Conservation (phyloP, 1,140 invertebrate genomes). For the Leptinotarsa lineolata region DNA sequence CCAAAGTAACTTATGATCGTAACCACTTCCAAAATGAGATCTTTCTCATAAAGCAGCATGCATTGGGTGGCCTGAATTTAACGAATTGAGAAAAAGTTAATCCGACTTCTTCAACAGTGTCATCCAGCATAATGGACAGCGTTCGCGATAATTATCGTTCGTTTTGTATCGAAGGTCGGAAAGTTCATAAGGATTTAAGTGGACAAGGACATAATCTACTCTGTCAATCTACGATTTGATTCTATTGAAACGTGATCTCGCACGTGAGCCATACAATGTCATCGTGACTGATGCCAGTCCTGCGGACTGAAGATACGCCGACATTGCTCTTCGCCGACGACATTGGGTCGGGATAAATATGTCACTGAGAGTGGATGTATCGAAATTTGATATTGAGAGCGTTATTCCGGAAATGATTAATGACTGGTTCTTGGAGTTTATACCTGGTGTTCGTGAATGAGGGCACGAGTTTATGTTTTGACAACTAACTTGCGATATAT, state of each 20-base stretch:
- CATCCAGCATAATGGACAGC: background rate
- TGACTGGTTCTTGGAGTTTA: background rate
- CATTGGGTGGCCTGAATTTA: background rate
- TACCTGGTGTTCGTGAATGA: background rate
- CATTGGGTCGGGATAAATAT: slow-evolving; percentile 10
- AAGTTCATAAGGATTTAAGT: slow-evolving; percentile 27
- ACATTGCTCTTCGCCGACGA: background rate
- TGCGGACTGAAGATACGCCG: slow-evolving; percentile 9
- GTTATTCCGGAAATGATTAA: background rate
- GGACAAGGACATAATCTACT: slow-evolving; percentile 24
- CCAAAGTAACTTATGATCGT: no score
- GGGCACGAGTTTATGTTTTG: no score
- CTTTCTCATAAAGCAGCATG: no score
- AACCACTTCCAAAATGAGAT: no score
- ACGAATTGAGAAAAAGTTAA: background rate
- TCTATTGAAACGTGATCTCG: slow-evolving; percentile 25
- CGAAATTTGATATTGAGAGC: slow-evolving; percentile 14
- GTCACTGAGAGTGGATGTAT: slow-evolving; percentile 7
- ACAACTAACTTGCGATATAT: no score
- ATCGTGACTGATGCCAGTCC: slow-evolving; percentile 27
- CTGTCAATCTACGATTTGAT: slow-evolving; percentile 26
- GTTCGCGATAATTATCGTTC: slow-evolving; percentile 13
- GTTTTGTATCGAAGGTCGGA: slow-evolving; percentile 9
- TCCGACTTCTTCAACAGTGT: slow-evolving; percentile 1
- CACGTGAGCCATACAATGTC: slow-evolving; percentile 27